Evolutionary conservation across 2,797 vertebrate genomes (phyloP).

Genomic region (Craterocephalus amniculus): DNA sequence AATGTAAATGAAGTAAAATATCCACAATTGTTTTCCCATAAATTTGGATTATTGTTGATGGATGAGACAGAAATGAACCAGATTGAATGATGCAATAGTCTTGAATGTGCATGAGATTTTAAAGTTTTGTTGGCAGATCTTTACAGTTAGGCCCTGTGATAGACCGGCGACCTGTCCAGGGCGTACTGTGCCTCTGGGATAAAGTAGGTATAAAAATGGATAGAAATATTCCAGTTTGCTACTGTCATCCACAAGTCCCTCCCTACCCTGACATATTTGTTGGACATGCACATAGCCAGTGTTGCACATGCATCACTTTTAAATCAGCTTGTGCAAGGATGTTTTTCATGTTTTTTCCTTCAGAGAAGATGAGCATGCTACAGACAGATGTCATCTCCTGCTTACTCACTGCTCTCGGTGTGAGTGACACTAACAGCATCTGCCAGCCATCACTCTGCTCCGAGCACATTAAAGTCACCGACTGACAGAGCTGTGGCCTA

Average conservation of each 20-base stretch:
- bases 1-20: neutral
- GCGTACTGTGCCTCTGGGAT: no score
- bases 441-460: conserved; percentile 42
- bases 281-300: neutral
- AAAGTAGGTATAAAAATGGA: no score
- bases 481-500: conserved; percentile 5
- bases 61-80: no score
- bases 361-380: neutral
- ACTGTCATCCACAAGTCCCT: neutral
- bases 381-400: conserved; percentile 30
- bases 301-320: neutral
- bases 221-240: neutral
- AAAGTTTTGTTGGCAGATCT: no score
- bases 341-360: neutral
- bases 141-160: no score
- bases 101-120: no score
- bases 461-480: conserved; percentile 15
- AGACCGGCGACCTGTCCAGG: no score
- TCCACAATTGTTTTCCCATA: no score
- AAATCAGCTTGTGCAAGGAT: neutral
- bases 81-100: no score
- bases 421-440: conserved; percentile 49
- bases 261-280: neutral
- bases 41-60: no score
- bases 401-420: conserved; percentile 17